Conservation (phyloP, 2,113 vertebrate genomes). For the Apteryx owenii region DNA sequence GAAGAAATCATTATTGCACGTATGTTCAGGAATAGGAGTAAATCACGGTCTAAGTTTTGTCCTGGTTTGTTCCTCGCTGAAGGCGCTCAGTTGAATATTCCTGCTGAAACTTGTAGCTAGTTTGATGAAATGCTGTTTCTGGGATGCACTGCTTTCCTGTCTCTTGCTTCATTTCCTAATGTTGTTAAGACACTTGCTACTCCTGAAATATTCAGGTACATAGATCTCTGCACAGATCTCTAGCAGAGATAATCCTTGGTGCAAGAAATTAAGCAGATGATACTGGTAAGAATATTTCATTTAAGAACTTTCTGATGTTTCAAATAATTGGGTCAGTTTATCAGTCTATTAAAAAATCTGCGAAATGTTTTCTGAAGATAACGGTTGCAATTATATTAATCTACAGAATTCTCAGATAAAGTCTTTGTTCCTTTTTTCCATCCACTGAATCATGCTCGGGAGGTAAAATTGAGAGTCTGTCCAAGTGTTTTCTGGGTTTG, state of each 20-base stretch:
- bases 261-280: not conserved
- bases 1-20: no score
- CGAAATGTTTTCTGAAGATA: not conserved
- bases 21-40: no score
- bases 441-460: not conserved
- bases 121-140: not conserved
- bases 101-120: no score
- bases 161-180: not conserved
- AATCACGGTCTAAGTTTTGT: no score
- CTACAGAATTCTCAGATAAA: no score
- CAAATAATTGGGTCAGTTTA: not conserved
- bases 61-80: no score
- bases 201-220: not conserved
- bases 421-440: not conserved
- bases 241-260: not conserved
- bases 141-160: not conserved
- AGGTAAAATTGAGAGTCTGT: no score
- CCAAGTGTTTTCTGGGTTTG: not conserved
- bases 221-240: not conserved
- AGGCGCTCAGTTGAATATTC: no score
- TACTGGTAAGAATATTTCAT: not conserved
- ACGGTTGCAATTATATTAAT: rapidly evolving
- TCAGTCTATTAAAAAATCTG: not conserved
- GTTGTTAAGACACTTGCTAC: not conserved
- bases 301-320: not conserved